A percentile compares a stretch with the other conserved stretches of the same genome.
Evolutionary conservation across 2,113 vertebrate genomes (phyloP).

Genomic region (Psettodes erumei): DNA sequence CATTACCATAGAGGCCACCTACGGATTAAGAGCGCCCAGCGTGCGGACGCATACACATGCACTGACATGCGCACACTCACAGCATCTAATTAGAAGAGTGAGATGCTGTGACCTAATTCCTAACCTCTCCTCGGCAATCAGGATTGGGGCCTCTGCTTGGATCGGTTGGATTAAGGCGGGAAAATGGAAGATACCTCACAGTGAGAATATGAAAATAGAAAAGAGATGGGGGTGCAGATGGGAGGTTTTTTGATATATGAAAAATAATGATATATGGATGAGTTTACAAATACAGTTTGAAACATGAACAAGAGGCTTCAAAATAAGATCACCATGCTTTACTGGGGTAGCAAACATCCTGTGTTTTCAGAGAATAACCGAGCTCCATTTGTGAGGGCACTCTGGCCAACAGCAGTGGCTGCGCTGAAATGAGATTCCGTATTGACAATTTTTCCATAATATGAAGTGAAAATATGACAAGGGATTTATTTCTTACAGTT

Average conservation of each 20-base stretch:
- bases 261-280: not conserved
- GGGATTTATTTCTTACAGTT: not conserved
- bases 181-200: slow-evolving; percentile 39
- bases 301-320: not conserved
- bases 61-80: slow-evolving; percentile 49
- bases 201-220: slow-evolving; percentile 21
- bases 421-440: not conserved
- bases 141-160: slow-evolving; percentile 38
- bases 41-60: slow-evolving; percentile 47
- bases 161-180: slow-evolving; percentile 56
- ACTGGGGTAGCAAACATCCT: not conserved
- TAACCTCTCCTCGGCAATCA: slow-evolving; percentile 64
- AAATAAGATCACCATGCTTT: not conserved
- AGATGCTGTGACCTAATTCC: slow-evolving; percentile 79
- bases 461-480: not conserved
- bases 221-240: not conserved
- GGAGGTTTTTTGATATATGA: not conserved
- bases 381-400: not conserved
- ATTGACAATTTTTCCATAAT: not conserved
- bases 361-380: not conserved
- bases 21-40: slow-evolving; percentile 71
- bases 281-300: not conserved
- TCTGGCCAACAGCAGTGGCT: not conserved
- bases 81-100: slow-evolving; percentile 76
- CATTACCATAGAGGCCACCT: slow-evolving; percentile 69